These are phyloP conservation scores for Falco cherrug DNA, from an alignment of 2,797 vertebrate genomes.

Conservation along the genomic window DNA sequence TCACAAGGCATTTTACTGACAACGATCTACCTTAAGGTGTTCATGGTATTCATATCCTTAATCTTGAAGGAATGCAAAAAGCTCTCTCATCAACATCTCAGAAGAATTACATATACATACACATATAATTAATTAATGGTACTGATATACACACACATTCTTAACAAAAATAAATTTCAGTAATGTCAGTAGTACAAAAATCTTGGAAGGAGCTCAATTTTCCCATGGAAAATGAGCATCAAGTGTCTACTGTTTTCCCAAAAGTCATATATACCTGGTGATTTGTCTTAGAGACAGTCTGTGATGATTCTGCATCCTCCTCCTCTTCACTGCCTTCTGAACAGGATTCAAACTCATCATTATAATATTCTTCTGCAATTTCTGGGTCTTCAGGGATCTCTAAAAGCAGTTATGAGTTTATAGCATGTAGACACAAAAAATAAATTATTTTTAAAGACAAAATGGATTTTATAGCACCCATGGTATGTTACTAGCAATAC, in stretches of 20 bases:
- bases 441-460: background rate
- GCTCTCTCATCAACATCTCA: background rate
- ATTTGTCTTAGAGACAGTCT: constrained; percentile 58
- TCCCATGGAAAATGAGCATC: background rate
- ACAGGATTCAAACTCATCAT: constrained; percentile 86
- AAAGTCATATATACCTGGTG: constrained; percentile 74
- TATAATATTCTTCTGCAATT: constrained; percentile 82
- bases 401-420: constrained; percentile 43
- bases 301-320: constrained; percentile 3
- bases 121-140: background rate
- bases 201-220: background rate
- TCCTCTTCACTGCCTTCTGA: constrained; percentile 75
- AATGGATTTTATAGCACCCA: background rate
- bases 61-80: background rate
- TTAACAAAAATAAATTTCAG: background rate
- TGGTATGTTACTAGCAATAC: background rate
- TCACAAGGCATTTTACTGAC: background rate
- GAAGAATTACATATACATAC: background rate
- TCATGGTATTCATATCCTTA: background rate
- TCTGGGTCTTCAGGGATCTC: constrained; percentile 87
- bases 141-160: background rate
- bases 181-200: background rate
- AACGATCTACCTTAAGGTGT: background rate
- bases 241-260: background rate
- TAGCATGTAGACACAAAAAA: background rate